Base-by-base conservation (phyloP, 2,797 vertebrate genomes). In the Poliocrania exsul region DNA sequence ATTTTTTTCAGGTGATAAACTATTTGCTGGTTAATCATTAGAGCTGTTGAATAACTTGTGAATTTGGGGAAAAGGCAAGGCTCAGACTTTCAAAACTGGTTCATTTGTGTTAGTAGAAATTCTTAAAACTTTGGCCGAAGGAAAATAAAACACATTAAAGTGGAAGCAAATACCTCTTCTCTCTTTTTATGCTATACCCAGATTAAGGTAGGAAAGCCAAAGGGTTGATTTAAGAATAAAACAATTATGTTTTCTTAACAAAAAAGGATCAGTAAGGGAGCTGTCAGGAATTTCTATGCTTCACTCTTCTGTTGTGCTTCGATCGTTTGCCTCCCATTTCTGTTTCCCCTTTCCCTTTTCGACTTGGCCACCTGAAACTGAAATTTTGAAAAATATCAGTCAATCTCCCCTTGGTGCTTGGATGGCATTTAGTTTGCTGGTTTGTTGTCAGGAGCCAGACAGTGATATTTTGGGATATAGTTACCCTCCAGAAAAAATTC, bases 291-390 rank as follows among this genome's bases (percentile, higher is more conserved):
- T 75, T 40, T 78, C 54, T 56, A 0, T 33, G 31, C 47, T 69
- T 1, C 2, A 0, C n/a, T 91, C 64, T 61, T 50, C 6, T 2
- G 16, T 40, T 2, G 0, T 61, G 4, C 44, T 64, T 4, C 38
- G 33, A 57, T 67, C 46, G 35, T 91, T 93, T 56, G 8, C 86
- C 29, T 86, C 25, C 23, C 4, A 0, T 72, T 96, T 85, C 57
- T 50, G 13, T 46, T 90, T 79, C 28, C 19, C 10, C 17, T 85
- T 88, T 87, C 67, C 12, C 23, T 91, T 77, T 95, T 40, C 51
- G 31, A 16, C 23, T 81, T 15, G 7, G 16, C 35, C 7, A 4
- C n/a, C 28, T 70, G 62, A 90, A 84, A 49, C 20, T 37, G 49
- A 14, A 79, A 71, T 72, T 92, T 47, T 44, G 58, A 44, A 81